Base-by-base conservation (phyloP, 2,888 invertebrate species). In the Petrophora chlorosata region DNA sequence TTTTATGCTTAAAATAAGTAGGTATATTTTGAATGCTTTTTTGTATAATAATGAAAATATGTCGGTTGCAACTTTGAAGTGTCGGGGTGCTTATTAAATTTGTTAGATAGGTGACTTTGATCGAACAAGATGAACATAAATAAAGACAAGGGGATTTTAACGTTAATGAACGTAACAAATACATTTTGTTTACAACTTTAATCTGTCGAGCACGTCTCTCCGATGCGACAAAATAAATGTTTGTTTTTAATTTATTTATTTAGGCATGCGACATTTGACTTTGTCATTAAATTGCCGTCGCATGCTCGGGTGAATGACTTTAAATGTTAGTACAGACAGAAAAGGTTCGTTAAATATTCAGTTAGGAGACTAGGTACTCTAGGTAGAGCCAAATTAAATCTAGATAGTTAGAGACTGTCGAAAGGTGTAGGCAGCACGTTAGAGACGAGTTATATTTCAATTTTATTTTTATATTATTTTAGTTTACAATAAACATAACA, bases 401-500 rank as follows among this genome's bases (percentile, higher is more conserved):
- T 54, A 30, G 30, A 48, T 54, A 17, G 35, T 36, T 10, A 12
- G 28, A 23, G n/a, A 41, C 30, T 41, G 51, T 48, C 54, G 63
- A 26, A 33, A 49, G 65, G 59, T 63, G 61, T 69, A 78, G 79
- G 79, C 61, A 79, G 76, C 79, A 81, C 81, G 63, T 78, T 62
- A 71, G 74, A 70, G 75, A 80, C 70, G 72, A 79, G 68, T 63
- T 65, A n/a, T n/a, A n/a, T n/a, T 63, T 50, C 53, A 49, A 46
- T 59, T 67, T 50, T 43, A 64, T 65, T 59, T 52, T 61, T 68
- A 70, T 63, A 71, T 8, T 69, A 73, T 71, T 53, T 72, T 71
- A 73, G 63, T 75, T 73, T 74, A 77, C 59, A 74, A 74, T 76
- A 75, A 83, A 85, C 77, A 72, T 76, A 85, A 85, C 79, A 58